Base-by-base conservation (phyloP, 2,888 invertebrate genomes). In the Microctonus hyperodae region DNA sequence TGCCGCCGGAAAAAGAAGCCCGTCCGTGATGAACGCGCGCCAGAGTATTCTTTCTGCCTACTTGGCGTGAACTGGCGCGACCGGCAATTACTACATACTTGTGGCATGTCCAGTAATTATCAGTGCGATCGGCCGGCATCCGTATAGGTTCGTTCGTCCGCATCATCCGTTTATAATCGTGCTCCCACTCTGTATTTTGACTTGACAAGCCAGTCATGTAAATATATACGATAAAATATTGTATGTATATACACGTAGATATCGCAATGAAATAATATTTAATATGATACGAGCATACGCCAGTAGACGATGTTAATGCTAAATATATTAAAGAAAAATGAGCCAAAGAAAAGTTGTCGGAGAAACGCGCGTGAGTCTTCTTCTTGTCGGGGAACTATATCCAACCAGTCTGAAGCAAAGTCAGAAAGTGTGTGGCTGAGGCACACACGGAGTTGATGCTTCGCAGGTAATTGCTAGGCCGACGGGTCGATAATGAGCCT, bases 401-500 rank as follows among this genome's bases (percentile, higher is more conserved):
- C 28, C n/a, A 40, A 23, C 13, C 44, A 59, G 23, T 69, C 58
- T 58, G 60, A 69, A 62, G 53, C 51, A 56, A 56, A 56, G 44
- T 64, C 63, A 48, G 40, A 64, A 68, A 65, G 58, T 56, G 58
- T 68, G 64, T 68, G 63, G 72, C 65, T 65, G 33, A 50, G 64
- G 66, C 68, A 70, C 78, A 80, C 78, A 81, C 78, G 77, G 78
- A 81, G 81, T 78, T 75, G 78, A 82, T 79, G 79, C 78, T 81
- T 79, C 80, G 81, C 83, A 82, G 83, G 83, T 83, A 83, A 83
- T 83, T 83, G 83, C 83, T 81, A 81, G 83, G 82, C 83, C 83
- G 83, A 82, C 83, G 83, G 83, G 83, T 83, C 83, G 83, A 83
- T 83, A 83, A 83, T 83, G 83, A 83, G 83, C 81, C 81, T 78